phyloP scores from a whole-genome alignment of 2,888 invertebrate species.

The Limnephilus marmoratus region DNA sequence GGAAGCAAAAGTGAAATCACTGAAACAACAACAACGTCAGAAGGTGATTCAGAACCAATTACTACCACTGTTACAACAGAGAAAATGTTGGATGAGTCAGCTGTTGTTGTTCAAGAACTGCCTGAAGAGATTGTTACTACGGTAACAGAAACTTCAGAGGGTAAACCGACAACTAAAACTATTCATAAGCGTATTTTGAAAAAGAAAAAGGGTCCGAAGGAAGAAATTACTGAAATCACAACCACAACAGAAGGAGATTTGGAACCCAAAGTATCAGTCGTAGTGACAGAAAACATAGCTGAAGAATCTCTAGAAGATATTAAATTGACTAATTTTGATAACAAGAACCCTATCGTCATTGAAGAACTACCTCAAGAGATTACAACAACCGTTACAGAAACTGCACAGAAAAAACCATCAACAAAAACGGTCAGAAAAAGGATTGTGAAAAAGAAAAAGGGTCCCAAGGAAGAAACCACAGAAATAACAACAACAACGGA shows the following conservation, averaged over 20 bases:
- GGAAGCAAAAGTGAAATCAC: constrained; percentile 67
- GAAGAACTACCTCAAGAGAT: no score
- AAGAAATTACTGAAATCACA: neutral
- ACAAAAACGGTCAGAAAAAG: no score
- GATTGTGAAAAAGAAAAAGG: no score
- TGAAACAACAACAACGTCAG: constrained; percentile 67
- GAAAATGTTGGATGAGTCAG: constrained; percentile 68
- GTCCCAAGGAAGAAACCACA: no score
- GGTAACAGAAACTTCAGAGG: neutral
- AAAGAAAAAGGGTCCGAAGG: neutral
- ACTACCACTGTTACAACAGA: constrained; percentile 63
- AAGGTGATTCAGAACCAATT: constrained; percentile 63
- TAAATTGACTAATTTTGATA: no score
- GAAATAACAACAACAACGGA: no score
- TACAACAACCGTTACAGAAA: no score
- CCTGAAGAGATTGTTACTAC: neutral
- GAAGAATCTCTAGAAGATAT: no score
- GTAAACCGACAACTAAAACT: neutral
- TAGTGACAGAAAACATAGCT: neutral
- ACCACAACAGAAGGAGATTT: neutral
- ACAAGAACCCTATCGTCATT: no score
- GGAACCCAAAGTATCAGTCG: neutral
- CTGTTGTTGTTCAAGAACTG: constrained; percentile 58
- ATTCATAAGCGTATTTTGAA: neutral
- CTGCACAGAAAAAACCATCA: no score